Evolutionary conservation across 2,888 invertebrate genomes (phyloP).

Genomic region (Cetonia aurata): DNA sequence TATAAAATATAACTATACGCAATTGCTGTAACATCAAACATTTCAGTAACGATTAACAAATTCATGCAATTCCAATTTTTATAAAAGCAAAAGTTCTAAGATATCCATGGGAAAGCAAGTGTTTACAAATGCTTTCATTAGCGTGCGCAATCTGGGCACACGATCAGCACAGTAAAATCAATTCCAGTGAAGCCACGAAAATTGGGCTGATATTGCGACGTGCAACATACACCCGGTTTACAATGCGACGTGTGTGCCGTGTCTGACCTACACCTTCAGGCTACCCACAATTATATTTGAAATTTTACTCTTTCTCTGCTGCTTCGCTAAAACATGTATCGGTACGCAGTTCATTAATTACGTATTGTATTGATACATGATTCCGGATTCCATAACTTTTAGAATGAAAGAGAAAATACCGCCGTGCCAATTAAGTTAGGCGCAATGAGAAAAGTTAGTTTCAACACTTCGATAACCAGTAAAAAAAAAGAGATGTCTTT

Average conservation of each 20-base stretch:
- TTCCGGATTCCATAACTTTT: not conserved
- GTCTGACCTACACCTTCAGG: conserved; percentile 45
- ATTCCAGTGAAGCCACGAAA: conserved; percentile 41
- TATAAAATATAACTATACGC: not conserved
- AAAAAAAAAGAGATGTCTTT: too few relatives aligned
- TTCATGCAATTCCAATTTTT: conserved; percentile 25
- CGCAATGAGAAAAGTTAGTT: too few relatives aligned
- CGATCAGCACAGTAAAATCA: conserved; percentile 37
- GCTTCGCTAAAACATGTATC: conserved; percentile 7
- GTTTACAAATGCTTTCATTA: conserved; percentile 14
- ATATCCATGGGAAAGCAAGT: conserved; percentile 8
- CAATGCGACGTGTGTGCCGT: conserved; percentile 31
- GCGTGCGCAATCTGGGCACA: conserved; percentile 35
- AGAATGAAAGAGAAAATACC: not conserved
- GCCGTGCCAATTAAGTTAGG: too few relatives aligned
- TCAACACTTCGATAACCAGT: too few relatives aligned
- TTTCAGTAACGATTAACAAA: not conserved
- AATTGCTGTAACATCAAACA: not conserved
- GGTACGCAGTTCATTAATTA: conserved; percentile 4
- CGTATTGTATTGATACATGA: conserved; percentile 12
- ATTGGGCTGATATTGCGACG: conserved; percentile 40
- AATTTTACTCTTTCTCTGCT: conserved; percentile 30
- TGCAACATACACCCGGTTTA: conserved; percentile 25
- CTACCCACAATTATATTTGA: conserved; percentile 36
- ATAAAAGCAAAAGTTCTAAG: conserved; percentile 8